Evolutionary conservation across 2,113 vertebrate genomes (phyloP), one percentile per base, ranked within the genome.

Genomic region (Hemiprocne comata): DNA sequence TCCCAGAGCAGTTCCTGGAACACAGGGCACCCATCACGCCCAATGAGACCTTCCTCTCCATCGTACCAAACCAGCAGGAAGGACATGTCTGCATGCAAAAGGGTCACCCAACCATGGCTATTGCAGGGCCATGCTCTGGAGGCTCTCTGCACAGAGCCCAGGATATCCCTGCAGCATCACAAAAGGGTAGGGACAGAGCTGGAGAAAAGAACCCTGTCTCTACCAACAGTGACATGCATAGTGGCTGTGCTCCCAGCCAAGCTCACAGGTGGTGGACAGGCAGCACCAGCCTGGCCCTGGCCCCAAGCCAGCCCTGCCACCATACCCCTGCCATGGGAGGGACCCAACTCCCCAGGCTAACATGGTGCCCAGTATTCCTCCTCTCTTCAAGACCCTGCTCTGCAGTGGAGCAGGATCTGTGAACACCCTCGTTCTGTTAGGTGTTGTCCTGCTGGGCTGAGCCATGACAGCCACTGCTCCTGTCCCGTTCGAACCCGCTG

Each of bases 51-150:
- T 26, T 31, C 66, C 60, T 60, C 44, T 8, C 33, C 3, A 2
- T 4, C 11, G 21, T 21, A 67, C 15, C 36, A 38, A 3, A 3
- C n/a, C 0, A 0, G 28, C 1, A 0, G 29, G 79, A 81, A 72
- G 82, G 42, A 8, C 4, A 2, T 6, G 40, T 44, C n/a, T 44
- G 26, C 40, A 18, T 1, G 1, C 2, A 9, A n/a, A 48, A 51
- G 50, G 53, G 31, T n/a, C 13, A 34, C 23, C 19, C 57, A 1
- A 0, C 18, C 0, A 0, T 3, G 14, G 15, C 34, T 16, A 11
- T 0, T 8, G 31, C 0, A 2, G 28, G 40, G 34, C n/a, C 31
- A 24, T 25, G 31, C 33, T 11, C 33, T 12, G 18, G 16, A 36
- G 24, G 54, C 13, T 60, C 48, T 29, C n/a, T 6, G 4, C 10